These are phyloP conservation scores for Manduca sexta DNA, from an alignment of 1,140 invertebrate genomes.

Conservation along the genomic window DNA sequence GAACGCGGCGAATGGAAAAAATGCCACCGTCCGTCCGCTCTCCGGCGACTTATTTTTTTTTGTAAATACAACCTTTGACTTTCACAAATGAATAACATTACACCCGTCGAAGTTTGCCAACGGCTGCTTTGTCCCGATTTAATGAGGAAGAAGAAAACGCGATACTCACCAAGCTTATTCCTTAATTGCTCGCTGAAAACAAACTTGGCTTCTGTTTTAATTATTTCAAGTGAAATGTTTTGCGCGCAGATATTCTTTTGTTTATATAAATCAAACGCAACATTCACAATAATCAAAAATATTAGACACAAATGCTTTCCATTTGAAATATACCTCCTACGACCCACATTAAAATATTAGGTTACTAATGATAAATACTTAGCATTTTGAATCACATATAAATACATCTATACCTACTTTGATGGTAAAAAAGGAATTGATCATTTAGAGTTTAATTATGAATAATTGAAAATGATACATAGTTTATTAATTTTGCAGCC, in stretches of 20 bases:
- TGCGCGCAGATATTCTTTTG: slow-evolving; percentile 1
- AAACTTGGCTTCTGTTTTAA: slow-evolving; percentile 34
- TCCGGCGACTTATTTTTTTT: slow-evolving; percentile 67
- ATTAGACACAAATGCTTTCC: too few species aligned
- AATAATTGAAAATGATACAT: too few species aligned
- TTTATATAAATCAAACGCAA: background rate
- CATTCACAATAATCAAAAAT: too few species aligned
- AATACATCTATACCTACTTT: too few species aligned
- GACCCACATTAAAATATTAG: too few species aligned
- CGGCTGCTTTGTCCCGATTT: slow-evolving; percentile 62
- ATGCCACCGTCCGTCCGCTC: slow-evolving; percentile 72
- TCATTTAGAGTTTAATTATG: too few species aligned
- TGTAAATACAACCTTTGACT: slow-evolving; percentile 71
- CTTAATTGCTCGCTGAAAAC: slow-evolving; percentile 43
- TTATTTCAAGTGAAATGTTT: slow-evolving; percentile 32
- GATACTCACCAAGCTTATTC: slow-evolving; percentile 36
- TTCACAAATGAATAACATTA: slow-evolving; percentile 69
- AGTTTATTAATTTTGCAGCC: too few species aligned
- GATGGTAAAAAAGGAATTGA: too few species aligned
- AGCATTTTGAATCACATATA: too few species aligned
- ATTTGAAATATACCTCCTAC: too few species aligned
- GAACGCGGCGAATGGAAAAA: slow-evolving; percentile 73
- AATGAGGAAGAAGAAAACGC: slow-evolving; percentile 54
- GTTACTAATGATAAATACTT: too few species aligned
- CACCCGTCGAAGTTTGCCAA: slow-evolving; percentile 56